Percentiles rank a stretch among this genome's conserved stretches.
These are phyloP conservation scores for Diceros bicornis DNA, from an alignment of 2,797 vertebrate species.

Conservation along the genomic window DNA sequence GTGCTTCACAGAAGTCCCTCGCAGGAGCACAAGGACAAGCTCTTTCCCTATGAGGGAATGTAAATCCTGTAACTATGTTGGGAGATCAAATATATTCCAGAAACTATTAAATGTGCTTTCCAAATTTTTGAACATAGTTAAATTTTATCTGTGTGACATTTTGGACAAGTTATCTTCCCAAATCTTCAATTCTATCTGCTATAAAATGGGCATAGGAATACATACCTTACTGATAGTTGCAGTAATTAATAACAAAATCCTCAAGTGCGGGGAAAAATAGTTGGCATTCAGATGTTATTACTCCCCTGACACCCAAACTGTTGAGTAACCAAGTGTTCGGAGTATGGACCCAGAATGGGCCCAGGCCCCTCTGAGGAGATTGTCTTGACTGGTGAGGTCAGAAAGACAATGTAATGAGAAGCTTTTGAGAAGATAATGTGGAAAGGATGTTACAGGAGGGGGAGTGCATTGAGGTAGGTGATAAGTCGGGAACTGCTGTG, in stretches of 20 bases:
- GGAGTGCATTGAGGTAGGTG: accelerated
- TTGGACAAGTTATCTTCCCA: neutral
- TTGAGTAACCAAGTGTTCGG: neutral
- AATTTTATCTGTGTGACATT: neutral
- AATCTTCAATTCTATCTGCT: neutral
- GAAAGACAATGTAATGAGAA: neutral
- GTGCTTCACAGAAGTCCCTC: neutral
- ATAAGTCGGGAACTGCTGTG: accelerated
- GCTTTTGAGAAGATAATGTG: neutral
- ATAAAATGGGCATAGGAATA: neutral
- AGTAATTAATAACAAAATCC: neutral
- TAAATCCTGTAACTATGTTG: neutral
- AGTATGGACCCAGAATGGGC: neutral
- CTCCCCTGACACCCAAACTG: neutral
- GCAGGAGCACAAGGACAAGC: neutral
- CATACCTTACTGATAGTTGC: neutral
- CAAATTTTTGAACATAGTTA: neutral
- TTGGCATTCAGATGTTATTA: neutral
- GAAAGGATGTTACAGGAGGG: neutral
- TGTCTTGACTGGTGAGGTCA: neutral
- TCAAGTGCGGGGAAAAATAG: neutral
- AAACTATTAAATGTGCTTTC: neutral
- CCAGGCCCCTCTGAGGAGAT: no score
- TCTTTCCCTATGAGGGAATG: neutral
- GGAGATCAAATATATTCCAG: neutral